These are phyloP conservation scores for Darevskia mixta DNA, from an alignment of 2,797 vertebrate species.

Conservation along the genomic window DNA sequence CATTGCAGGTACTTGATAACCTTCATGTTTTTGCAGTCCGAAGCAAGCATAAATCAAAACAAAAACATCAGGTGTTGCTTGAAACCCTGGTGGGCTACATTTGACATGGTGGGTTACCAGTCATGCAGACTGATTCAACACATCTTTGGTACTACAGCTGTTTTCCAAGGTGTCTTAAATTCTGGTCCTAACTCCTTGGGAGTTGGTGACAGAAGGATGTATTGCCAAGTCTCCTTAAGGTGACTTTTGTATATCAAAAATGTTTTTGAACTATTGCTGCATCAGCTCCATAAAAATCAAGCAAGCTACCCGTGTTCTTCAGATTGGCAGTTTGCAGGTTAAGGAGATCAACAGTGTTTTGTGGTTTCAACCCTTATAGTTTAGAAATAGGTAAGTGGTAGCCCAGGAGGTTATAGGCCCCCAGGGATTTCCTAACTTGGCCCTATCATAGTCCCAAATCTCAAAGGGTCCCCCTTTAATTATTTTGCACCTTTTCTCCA, in stretches of 20 bases:
- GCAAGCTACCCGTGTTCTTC: neutral
- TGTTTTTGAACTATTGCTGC: neutral
- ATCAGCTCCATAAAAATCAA: neutral
- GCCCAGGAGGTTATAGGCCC: neutral
- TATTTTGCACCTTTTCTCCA: neutral
- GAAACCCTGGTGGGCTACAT: neutral
- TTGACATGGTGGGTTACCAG: neutral
- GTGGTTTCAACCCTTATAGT: neutral
- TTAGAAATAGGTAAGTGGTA: neutral
- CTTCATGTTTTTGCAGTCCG: neutral
- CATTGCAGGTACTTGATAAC: neutral
- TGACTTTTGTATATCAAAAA: neutral
- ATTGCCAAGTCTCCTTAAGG: neutral
- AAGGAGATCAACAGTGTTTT: neutral
- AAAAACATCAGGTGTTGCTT: neutral
- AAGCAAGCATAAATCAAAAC: neutral
- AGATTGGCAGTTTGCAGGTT: neutral
- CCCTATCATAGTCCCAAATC: neutral
- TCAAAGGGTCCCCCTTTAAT: neutral
- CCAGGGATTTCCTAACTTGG: neutral
- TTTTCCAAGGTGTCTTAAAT: neutral
- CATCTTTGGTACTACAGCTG: neutral
- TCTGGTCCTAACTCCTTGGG: neutral
- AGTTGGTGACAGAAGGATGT: neutral
- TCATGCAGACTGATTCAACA: neutral